Percentiles rank a stretch among this genome's conserved stretches.
phyloP scores from a whole-genome alignment of 2,113 vertebrate genomes.

The Muntiacus muntjak region DNA sequence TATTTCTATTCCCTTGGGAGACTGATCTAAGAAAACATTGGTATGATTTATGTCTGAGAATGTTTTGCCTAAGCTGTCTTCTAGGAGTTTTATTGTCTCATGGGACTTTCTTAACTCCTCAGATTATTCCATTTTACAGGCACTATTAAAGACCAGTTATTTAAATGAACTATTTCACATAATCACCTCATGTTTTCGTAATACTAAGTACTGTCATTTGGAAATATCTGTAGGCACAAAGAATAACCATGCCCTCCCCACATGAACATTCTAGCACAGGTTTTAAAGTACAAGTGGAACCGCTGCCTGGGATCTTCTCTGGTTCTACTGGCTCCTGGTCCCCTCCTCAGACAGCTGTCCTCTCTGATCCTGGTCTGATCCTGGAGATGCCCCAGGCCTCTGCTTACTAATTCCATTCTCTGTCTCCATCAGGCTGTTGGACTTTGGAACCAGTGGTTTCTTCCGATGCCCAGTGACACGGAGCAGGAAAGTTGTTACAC shows the following conservation, averaged over 20 bases:
- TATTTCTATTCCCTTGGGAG: neutral
- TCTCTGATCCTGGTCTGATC: neutral
- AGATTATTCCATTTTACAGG: neutral
- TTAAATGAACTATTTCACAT: neutral
- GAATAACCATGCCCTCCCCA: neutral
- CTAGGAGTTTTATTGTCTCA: neutral
- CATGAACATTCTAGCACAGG: neutral
- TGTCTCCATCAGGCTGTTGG: neutral
- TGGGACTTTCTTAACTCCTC: neutral
- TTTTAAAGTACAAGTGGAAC: neutral
- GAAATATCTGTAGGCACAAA: neutral
- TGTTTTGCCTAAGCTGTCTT: neutral
- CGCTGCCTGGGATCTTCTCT: fast-evolving
- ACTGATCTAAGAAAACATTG: neutral
- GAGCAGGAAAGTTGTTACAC: neutral
- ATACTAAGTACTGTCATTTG: neutral
- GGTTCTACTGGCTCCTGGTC: neutral
- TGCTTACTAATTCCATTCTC: neutral
- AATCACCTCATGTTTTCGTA: neutral
- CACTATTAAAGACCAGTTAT: neutral
- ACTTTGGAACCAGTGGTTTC: neutral
- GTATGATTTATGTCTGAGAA: neutral
- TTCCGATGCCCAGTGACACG: neutral
- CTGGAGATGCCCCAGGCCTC: neutral
- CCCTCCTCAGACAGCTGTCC: neutral